Percentiles rank a stretch among this genome's conserved stretches.
phyloP scores from a whole-genome alignment of 2,797 vertebrate genomes.

The Gymnocypris eckloni region DNA sequence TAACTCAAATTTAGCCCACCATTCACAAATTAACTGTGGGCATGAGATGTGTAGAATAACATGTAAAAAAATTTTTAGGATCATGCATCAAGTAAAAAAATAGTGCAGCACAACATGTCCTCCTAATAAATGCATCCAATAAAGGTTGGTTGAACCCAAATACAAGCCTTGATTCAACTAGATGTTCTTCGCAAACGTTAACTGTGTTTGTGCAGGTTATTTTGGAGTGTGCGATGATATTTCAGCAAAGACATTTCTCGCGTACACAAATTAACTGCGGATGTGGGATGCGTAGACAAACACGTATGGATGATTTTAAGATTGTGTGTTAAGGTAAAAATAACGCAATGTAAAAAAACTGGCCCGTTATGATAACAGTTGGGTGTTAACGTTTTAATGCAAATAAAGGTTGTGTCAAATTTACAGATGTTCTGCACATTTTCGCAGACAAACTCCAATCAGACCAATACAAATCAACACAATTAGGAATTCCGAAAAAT shows the following conservation, averaged over 20 bases:
- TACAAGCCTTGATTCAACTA: background rate
- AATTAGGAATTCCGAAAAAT: background rate
- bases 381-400: conserved; percentile 60
- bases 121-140: background rate
- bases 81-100: background rate
- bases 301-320: background rate
- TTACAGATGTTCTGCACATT: background rate
- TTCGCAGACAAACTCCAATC: background rate
- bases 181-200: background rate
- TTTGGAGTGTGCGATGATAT: background rate
- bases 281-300: background rate
- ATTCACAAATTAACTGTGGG: background rate
- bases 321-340: background rate
- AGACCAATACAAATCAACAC: too few relatives aligned
- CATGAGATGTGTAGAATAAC: background rate
- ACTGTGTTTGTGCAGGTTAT: background rate
- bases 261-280: background rate
- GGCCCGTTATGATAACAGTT: conserved; percentile 75
- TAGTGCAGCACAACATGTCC: background rate
- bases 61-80: background rate
- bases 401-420: background rate
- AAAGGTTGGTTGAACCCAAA: background rate
- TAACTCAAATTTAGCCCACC: background rate
- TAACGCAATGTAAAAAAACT: background rate
- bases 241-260: background rate